phyloP scores from a whole-genome alignment of 1,140 invertebrate genomes.

The Limonius californicus region DNA sequence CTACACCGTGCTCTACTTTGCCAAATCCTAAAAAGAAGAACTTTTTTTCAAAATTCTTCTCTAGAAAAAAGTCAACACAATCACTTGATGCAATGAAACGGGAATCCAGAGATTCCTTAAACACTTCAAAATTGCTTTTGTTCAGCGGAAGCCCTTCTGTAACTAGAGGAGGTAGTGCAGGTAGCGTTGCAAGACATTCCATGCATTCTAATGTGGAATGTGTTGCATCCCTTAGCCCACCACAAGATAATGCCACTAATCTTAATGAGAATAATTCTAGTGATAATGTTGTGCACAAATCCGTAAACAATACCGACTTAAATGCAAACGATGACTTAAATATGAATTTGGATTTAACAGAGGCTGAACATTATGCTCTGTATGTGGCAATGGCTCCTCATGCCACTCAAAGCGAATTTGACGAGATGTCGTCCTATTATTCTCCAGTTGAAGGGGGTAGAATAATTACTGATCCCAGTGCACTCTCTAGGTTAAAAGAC shows the following conservation, averaged over 20 bases:
- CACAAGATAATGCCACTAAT: neutral
- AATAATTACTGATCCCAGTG: conserved; percentile 48
- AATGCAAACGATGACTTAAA: conserved; percentile 31
- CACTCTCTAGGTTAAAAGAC: conserved; percentile 3
- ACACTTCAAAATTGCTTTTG: neutral
- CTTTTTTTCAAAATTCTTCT: conserved; percentile 64
- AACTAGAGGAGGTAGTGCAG: neutral
- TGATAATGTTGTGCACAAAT: neutral
- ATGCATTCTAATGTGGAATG: neutral
- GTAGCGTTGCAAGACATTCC: too few relatives aligned
- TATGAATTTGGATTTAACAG: conserved; percentile 62
- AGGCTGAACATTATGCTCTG: conserved; percentile 81
- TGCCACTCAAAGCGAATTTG: conserved; percentile 80
- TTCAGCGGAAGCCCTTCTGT: neutral
- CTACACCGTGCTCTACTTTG: conserved; percentile 47
- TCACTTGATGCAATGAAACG: neutral
- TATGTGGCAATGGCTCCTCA: conserved; percentile 79
- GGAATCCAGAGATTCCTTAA: neutral
- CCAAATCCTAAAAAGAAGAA: conserved; percentile 57
- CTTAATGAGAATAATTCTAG: neutral
- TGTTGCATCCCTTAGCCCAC: neutral
- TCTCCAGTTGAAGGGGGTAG: conserved; percentile 75
- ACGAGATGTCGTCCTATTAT: conserved; percentile 82
- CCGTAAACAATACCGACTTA: neutral
- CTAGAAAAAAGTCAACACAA: conserved; percentile 3